Evolutionary conservation across 2,113 vertebrate genomes (phyloP).

Genomic region (Ctenomys sociabilis): DNA sequence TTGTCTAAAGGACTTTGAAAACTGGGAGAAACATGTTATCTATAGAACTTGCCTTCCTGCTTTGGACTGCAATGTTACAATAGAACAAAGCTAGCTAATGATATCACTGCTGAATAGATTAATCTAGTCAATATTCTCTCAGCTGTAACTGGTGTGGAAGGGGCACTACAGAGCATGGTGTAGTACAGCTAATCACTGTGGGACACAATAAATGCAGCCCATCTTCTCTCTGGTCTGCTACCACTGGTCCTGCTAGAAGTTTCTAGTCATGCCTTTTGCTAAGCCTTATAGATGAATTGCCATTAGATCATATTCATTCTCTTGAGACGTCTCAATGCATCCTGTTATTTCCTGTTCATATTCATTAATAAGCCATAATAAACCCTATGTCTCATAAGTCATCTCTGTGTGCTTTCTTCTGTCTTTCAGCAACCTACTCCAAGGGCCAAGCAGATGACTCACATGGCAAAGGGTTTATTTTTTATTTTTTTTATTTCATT

Average conservation of each 20-base stretch:
- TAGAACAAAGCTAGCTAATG: not conserved
- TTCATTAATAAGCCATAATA: not conserved
- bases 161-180: not conserved
- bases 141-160: not conserved
- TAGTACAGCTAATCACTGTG: no score
- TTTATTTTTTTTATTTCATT: no score
- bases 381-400: not conserved
- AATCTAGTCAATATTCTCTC: not conserved
- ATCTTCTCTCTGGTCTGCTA: not conserved
- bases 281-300: not conserved
- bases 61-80: not conserved
- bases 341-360: not conserved
- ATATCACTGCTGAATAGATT: not conserved
- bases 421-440: not conserved
- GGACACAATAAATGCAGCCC: not conserved
- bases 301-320: not conserved
- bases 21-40: not conserved
- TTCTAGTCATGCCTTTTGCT: not conserved
- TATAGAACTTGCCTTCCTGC: not conserved
- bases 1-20: not conserved
- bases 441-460: not conserved
- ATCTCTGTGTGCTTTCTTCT: not conserved
- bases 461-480: no score
- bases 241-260: not conserved
- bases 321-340: not conserved